Evolutionary conservation across 2,888 invertebrate genomes (phyloP).

Genomic region (Seira sanloemensis): DNA sequence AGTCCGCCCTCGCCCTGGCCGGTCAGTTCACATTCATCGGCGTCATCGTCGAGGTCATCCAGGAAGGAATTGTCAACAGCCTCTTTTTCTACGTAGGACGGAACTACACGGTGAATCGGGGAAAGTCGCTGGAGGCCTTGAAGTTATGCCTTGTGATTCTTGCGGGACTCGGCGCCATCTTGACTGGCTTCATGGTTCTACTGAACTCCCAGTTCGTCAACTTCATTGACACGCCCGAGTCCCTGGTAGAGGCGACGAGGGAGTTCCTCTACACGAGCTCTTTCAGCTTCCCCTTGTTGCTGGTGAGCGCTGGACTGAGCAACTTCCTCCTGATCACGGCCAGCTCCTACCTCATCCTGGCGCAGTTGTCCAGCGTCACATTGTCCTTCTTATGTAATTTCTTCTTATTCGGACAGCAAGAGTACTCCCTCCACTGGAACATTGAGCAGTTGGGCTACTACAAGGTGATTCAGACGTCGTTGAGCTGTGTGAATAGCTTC

Average conservation of each 20-base stretch:
- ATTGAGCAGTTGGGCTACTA: slow-evolving; percentile 63
- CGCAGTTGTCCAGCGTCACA: slow-evolving; percentile 51
- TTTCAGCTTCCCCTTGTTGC: slow-evolving; percentile 60
- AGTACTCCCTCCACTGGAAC: slow-evolving; percentile 55
- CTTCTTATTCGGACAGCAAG: slow-evolving; percentile 64
- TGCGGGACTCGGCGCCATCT: slow-evolving; percentile 33
- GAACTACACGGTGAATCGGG: slow-evolving; percentile 56
- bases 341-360: slow-evolving; percentile 44
- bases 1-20: slow-evolving; percentile 61
- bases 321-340: slow-evolving; percentile 65
- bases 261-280: slow-evolving; percentile 61
- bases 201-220: slow-evolving; percentile 60
- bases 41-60: slow-evolving; percentile 63
- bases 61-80: slow-evolving; percentile 68
- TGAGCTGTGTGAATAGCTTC: slow-evolving; percentile 40
- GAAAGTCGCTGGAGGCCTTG: slow-evolving; percentile 49
- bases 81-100: slow-evolving; percentile 64
- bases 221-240: slow-evolving; percentile 62
- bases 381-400: slow-evolving; percentile 57
- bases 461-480: slow-evolving; percentile 54
- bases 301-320: slow-evolving; percentile 53
- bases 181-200: slow-evolving; percentile 40
- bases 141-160: slow-evolving; percentile 61
- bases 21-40: slow-evolving; percentile 63
- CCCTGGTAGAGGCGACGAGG: slow-evolving; percentile 58